Evolutionary conservation across 1,140 invertebrate species (phyloP).

Genomic region (Polyergus mexicanus): DNA sequence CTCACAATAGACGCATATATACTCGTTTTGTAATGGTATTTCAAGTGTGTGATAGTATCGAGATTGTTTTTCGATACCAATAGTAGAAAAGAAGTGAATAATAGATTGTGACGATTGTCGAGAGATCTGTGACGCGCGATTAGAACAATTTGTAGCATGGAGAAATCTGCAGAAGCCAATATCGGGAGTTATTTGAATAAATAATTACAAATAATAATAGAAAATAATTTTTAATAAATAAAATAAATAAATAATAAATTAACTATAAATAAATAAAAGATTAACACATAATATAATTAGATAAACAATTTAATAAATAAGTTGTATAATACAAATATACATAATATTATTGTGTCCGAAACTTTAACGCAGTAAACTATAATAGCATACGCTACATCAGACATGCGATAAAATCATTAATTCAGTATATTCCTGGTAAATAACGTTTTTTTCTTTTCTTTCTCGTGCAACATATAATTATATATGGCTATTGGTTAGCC

Average conservation of each 20-base stretch:
- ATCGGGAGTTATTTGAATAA: not conserved
- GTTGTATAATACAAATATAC: not conserved
- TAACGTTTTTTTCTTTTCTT: not conserved
- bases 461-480: not conserved
- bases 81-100: not conserved
- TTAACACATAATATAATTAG: no score
- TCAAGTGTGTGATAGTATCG: not conserved
- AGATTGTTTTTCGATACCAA: conserved; percentile 6
- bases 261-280: no score
- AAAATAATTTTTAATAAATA: no score
- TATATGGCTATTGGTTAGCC: not conserved
- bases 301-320: no score
- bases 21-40: not conserved
- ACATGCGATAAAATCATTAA: not conserved
- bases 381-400: not conserved
- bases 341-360: not conserved
- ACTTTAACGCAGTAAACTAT: not conserved
- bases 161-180: not conserved
- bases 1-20: not conserved
- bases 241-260: no score
- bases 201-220: not conserved
- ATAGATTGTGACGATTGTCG: not conserved
- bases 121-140: not conserved
- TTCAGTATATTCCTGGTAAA: not conserved
- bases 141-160: not conserved